A percentile compares a stretch with the other conserved stretches of the same genome.
Conservation (phyloP, 2,797 vertebrate species). For the Antrozous pallidus region DNA sequence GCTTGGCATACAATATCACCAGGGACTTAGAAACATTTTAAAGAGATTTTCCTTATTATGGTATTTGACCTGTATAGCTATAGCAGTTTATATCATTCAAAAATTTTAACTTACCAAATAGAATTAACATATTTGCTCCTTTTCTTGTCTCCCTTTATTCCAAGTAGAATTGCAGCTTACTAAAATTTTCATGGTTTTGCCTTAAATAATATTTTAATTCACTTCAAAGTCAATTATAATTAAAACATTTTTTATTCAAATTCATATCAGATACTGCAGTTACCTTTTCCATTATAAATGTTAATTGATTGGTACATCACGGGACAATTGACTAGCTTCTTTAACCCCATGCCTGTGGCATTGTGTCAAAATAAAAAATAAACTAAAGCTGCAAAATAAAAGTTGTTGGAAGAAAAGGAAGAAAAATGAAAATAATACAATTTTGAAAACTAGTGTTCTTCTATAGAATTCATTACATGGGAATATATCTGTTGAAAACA, state of each 20-base stretch:
- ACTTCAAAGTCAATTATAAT: background rate
- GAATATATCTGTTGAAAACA: conserved; percentile 47
- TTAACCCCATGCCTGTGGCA: conserved; percentile 50
- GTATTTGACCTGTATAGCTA: background rate
- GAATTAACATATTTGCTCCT: background rate
- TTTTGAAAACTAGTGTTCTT: conserved; percentile 52
- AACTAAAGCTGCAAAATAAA: conserved; percentile 54
- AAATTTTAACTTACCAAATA: background rate
- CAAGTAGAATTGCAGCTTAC: background rate
- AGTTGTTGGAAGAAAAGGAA: background rate
- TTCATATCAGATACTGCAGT: conserved; percentile 20
- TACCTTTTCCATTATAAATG: conserved; percentile 19
- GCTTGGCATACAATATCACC: background rate
- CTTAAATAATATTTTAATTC: background rate
- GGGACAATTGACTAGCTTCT: conserved; percentile 68
- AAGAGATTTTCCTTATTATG: background rate
- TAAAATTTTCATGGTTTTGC: background rate
- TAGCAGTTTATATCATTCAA: background rate
- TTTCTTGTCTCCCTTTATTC: background rate
- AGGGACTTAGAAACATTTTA: background rate
- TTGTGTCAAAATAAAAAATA: conserved; percentile 48
- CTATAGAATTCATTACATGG: conserved; percentile 28
- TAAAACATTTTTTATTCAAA: background rate
- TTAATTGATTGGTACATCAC: background rate
- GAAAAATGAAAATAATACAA: conserved; percentile 48